Conservation (phyloP, 2,888 invertebrate genomes). For the Dasypogon diadema region DNA sequence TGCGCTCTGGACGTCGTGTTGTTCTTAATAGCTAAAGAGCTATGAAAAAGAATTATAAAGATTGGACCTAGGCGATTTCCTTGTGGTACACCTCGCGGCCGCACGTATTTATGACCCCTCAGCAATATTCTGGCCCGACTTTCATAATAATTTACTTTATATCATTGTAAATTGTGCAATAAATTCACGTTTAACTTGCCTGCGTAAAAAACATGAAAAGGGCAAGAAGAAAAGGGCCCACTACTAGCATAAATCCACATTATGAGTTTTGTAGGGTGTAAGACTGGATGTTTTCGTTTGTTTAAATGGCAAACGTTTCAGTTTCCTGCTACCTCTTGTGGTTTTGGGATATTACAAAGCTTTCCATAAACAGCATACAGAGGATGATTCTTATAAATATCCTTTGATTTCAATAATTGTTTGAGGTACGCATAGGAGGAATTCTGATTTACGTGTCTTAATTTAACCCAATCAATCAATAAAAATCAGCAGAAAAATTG, state of each 20-base stretch:
- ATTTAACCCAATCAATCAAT: too few species aligned
- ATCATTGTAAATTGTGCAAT: constrained; percentile 54
- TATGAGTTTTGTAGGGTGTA: constrained; percentile 18
- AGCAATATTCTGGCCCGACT: neutral
- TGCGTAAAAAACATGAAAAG: constrained; percentile 41
- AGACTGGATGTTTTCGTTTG: neutral
- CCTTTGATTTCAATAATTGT: too few species aligned
- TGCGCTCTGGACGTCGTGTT: neutral
- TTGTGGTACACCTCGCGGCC: constrained; percentile 36
- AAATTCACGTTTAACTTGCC: constrained; percentile 49
- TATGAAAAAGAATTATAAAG: constrained; percentile 1
- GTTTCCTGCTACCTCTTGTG: too few species aligned
- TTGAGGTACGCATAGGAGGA: too few species aligned
- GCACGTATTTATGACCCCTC: constrained; percentile 9
- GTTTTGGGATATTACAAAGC: too few species aligned
- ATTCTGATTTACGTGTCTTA: too few species aligned
- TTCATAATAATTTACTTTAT: constrained; percentile 55
- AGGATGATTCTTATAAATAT: too few species aligned
- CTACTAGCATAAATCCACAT: constrained; percentile 35
- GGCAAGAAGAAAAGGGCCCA: constrained; percentile 22
- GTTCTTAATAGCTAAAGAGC: neutral
- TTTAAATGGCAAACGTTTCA: too few species aligned
- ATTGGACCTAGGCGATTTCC: constrained; percentile 23
- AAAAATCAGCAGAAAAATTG: too few species aligned
- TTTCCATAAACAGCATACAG: too few species aligned